Evolutionary conservation across 2,797 vertebrate species (phyloP), one percentile per base, ranked within the genome.

Genomic region (Neoniphon sammara): DNA sequence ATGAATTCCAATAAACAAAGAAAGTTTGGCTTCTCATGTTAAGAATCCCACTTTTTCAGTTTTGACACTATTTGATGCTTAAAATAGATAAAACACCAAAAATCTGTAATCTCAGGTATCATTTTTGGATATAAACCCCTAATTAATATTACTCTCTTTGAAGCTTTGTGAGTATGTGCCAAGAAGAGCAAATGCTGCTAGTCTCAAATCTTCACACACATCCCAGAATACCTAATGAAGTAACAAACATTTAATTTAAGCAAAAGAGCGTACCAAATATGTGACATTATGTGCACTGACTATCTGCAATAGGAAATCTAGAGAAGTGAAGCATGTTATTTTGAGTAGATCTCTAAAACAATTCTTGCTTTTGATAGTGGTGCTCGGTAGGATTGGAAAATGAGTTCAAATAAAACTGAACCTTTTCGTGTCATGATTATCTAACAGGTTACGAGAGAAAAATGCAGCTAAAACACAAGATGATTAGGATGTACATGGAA

Each of bases 361-460:
- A 17, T 68, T 81, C 20, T 75, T 23, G 64, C 57, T 61, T 80
- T 64, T 68, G 72, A 84, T 68, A 85, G 77, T 76, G 79, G 74
- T 67, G 68, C 47, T 75, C 62, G 75, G 73, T 52, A 66, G 39
- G 56, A 60, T 17, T 50, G 68, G 65, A 84, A 27, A 62, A 55
- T 50, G 27, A 70, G 63, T 70, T 42, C 39, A 42, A 25, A 56
- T n/a, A 60, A 67, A 76, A 70, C 65, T 27, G 25, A 27, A 27
- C 49, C 60, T 69, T 71, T 68, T 82, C 66, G 80, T 75, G 75
- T 79, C 30, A 58, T 85, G 81, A 85, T 89, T 84, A 85, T 90
- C 71, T 11, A 75, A 70, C 63, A 52, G 72, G 73, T 75, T 64
- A 30, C 14, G 44, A 80, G 58, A 83, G 47, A 44, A 75, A 14